These are phyloP conservation scores for Cryptophagus acutangulus DNA, from an alignment of 2,888 invertebrate species.

Conservation along the genomic window DNA sequence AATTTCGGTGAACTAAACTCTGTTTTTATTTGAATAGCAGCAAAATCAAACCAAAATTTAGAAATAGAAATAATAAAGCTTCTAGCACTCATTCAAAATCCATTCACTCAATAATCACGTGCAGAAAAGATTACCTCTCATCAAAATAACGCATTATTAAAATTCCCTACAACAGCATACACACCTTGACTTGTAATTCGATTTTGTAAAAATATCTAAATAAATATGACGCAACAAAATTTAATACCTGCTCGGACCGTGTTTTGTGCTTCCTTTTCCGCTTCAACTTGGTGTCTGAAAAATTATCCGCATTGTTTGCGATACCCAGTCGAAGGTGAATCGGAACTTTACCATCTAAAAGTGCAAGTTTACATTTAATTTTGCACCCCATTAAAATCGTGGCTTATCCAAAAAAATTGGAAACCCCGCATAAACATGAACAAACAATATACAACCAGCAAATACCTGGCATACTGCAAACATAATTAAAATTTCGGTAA, in stretches of 20 bases:
- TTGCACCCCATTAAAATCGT: too few species aligned
- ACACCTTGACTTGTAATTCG: neutral
- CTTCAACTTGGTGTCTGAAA: conserved; percentile 41
- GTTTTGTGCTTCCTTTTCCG: conserved; percentile 42
- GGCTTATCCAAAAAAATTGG: too few species aligned
- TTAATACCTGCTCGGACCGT: conserved; percentile 47
- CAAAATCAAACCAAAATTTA: too few species aligned
- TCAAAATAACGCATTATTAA: neutral
- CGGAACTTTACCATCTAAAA: conserved; percentile 43
- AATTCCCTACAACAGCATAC: neutral
- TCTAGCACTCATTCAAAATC: conserved; percentile 2
- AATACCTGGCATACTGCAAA: conserved; percentile 1
- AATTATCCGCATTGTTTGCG: conserved; percentile 32
- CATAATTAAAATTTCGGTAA: conserved; percentile 10
- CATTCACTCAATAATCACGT: neutral
- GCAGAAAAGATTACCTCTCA: neutral
- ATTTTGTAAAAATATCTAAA: neutral
- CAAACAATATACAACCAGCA: too few species aligned
- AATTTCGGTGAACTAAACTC: too few species aligned
- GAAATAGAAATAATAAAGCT: too few species aligned
- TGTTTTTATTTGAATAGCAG: too few species aligned
- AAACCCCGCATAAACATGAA: too few species aligned
- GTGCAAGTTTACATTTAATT: too few species aligned
- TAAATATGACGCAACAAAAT: conserved; percentile 25
- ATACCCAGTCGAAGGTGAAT: conserved; percentile 45